Conservation (phyloP, 2,113 vertebrate genomes). For the Eudyptes chrysolophus region DNA sequence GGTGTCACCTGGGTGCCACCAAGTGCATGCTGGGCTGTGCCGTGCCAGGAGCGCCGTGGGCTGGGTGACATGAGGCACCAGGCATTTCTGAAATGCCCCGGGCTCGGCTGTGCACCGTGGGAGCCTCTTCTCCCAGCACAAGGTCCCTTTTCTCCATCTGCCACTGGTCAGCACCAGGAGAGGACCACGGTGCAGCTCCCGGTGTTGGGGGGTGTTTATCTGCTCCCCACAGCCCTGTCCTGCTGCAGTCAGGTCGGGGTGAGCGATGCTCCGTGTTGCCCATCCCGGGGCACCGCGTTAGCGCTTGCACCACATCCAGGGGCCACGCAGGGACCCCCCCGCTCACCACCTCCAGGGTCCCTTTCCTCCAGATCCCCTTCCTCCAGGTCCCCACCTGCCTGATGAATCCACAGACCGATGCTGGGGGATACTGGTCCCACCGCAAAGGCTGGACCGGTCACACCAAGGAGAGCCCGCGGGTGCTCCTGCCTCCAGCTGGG, state of each 20-base stretch:
- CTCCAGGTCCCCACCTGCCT: neutral
- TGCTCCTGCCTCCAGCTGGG: neutral
- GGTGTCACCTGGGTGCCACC: neutral
- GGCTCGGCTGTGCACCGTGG: accelerated
- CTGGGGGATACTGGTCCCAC: neutral
- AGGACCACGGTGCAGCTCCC: neutral
- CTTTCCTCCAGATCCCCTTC: neutral
- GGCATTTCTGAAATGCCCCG: accelerated
- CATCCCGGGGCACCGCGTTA: accelerated
- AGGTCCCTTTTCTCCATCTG: neutral
- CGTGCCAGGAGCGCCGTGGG: accelerated
- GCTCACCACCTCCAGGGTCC: neutral
- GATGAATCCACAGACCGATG: neutral
- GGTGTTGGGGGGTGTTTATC: neutral
- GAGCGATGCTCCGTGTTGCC: accelerated
- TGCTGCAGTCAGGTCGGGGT: neutral
- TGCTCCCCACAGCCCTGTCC: neutral
- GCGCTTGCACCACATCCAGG: neutral
- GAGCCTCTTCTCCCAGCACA: neutral
- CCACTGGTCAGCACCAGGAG: neutral
- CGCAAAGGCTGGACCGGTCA: accelerated
- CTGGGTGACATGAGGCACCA: neutral
- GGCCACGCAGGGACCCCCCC: neutral
- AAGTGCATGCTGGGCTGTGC: accelerated
- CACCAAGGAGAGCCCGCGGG: accelerated